Conservation (phyloP, 53 echinoderm and acorn worm genomes). For the Henricia sp. region DNA sequence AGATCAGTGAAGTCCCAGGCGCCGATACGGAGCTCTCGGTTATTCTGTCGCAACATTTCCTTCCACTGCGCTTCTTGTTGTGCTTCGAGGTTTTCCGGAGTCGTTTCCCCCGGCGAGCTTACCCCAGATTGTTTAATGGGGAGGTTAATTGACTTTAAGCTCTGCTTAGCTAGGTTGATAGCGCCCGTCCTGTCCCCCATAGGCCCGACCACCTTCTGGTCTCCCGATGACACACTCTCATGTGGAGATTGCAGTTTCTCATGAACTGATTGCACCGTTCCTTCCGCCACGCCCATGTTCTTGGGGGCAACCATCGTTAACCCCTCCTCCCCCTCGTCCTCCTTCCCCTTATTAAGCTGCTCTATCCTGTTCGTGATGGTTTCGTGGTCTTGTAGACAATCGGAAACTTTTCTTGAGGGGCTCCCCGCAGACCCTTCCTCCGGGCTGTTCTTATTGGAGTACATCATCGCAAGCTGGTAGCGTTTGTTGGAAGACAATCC, state of each 20-base stretch:
- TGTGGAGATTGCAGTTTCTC: conserved; percentile 74
- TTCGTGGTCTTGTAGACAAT: conserved; percentile 61
- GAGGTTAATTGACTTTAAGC: conserved; percentile 53
- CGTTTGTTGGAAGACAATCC: conserved; percentile 63
- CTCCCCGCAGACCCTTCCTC: conserved; percentile 13
- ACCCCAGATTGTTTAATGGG: conserved; percentile 30
- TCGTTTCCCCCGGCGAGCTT: background rate
- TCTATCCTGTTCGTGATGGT: conserved; percentile 68
- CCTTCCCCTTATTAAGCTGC: conserved; percentile 59
- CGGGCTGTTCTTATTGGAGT: conserved; percentile 32
- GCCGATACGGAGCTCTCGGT: conserved; percentile 83
- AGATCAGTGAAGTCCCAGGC: conserved; percentile 95
- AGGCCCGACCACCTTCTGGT: conserved; percentile 58
- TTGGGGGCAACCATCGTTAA: conserved; percentile 9
- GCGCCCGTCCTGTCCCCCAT: conserved; percentile 76
- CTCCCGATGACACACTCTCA: conserved; percentile 22
- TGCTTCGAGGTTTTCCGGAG: conserved; percentile 3
- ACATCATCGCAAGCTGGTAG: conserved; percentile 60
- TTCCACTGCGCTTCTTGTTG: conserved; percentile 71
- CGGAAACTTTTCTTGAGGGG: conserved; percentile 66
- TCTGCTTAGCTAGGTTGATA: conserved; percentile 73
- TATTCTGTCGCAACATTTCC: conserved; percentile 69
- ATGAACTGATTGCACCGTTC: conserved; percentile 81
- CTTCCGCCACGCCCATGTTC: conserved; percentile 53
- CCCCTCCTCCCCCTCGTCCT: conserved; percentile 62